Percentiles rank a stretch among this genome's conserved stretches.
Evolutionary conservation across 2,113 vertebrate species (phyloP).

Genomic region (Pelmatolapia mariae): DNA sequence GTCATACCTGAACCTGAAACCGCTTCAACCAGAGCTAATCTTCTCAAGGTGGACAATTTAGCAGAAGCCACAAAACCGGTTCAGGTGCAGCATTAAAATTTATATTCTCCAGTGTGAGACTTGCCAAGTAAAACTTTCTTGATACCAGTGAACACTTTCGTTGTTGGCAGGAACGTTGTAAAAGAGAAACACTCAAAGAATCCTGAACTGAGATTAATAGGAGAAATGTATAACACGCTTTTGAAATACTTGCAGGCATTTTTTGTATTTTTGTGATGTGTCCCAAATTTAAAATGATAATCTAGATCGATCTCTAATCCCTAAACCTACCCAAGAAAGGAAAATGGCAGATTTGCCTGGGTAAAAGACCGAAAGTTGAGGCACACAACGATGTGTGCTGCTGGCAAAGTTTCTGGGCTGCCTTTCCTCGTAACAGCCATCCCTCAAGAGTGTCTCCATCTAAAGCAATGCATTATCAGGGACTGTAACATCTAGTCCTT

Average conservation of each 20-base stretch:
- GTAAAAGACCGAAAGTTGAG: background rate
- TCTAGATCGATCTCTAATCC: background rate
- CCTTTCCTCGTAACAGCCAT: background rate
- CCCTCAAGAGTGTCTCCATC: background rate
- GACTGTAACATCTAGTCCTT: background rate
- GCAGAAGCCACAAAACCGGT: background rate
- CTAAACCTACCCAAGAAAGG: background rate
- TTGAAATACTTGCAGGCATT: background rate
- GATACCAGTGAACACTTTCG: background rate
- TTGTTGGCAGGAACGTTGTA: background rate
- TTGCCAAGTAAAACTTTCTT: background rate
- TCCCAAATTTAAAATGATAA: background rate
- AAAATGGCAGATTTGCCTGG: background rate
- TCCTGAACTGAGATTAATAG: background rate
- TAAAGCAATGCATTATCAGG: background rate
- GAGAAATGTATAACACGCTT: background rate
- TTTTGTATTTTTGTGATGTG: background rate
- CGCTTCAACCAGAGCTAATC: background rate
- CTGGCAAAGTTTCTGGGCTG: background rate
- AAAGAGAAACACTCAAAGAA: background rate
- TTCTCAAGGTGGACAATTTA: background rate
- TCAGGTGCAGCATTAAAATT: background rate
- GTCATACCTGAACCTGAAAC: conserved; percentile 29
- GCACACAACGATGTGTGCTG: no score
- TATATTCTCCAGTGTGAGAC: background rate